phyloP scores from a whole-genome alignment of 2,888 invertebrate species.

The Ectemnius lituratus region DNA sequence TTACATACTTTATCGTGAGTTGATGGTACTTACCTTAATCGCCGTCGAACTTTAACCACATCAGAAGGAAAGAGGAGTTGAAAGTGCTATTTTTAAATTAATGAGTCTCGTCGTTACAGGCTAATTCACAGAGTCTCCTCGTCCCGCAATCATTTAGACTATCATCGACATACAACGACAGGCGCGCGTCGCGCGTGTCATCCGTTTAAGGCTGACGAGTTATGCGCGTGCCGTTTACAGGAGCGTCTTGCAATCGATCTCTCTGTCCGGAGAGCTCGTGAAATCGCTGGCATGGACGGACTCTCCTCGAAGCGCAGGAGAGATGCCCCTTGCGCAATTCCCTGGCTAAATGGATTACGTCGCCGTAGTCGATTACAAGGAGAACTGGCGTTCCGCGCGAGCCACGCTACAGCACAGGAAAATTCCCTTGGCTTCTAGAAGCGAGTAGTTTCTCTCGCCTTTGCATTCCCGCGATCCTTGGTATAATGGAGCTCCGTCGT shows the following conservation, averaged over 20 bases:
- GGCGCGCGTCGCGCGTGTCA: conserved; percentile 19
- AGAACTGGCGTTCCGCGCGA: not conserved
- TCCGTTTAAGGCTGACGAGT: conserved; percentile 31
- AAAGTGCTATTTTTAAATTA: no score
- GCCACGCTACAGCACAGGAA: not conserved
- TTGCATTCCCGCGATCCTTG: conserved; percentile 8
- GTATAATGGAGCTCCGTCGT: not conserved
- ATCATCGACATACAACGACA: not conserved
- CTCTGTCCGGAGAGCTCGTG: no score
- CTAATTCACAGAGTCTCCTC: no score
- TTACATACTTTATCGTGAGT: no score
- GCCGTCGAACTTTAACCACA: no score
- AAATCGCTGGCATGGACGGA: no score
- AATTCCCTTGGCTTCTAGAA: not conserved
- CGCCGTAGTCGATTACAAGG: conserved; percentile 10
- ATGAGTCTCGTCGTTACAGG: no score
- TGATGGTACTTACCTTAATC: no score
- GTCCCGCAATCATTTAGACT: no score
- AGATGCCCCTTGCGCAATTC: conserved; percentile 30
- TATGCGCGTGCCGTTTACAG: conserved; percentile 33
- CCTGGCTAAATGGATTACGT: conserved; percentile 32
- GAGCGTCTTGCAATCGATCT: conserved; percentile 18
- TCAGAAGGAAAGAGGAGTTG: no score
- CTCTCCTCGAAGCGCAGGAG: conserved; percentile 2
- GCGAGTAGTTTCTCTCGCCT: conserved; percentile 6